Percentiles rank a stretch among this genome's conserved stretches.
Conservation (phyloP, 2,888 invertebrate species). For the Drosophila tanythrix region DNA sequence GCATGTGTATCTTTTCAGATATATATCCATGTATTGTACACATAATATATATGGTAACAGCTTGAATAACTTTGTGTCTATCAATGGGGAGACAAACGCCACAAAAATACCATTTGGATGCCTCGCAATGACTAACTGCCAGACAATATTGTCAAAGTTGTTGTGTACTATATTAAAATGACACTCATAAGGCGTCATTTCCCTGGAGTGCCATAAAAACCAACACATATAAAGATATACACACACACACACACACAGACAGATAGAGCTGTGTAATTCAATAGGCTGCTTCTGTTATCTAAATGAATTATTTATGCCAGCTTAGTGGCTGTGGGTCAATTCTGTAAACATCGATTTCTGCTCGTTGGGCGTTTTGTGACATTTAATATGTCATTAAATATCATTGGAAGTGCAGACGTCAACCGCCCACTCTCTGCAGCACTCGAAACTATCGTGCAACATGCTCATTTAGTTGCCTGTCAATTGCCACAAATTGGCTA, state of each 20-base stretch:
- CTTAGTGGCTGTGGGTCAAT: constrained; percentile 32
- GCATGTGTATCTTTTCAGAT: constrained; percentile 8
- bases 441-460: constrained; percentile 6
- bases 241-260: constrained; percentile 17
- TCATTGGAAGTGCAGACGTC: constrained; percentile 46
- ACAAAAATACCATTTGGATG: constrained; percentile 62
- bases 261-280: constrained; percentile 31
- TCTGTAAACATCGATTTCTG: constrained; percentile 55
- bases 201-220: constrained; percentile 71
- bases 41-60: constrained; percentile 28
- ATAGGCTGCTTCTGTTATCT: constrained; percentile 47
- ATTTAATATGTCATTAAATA: constrained; percentile 58
- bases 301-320: constrained; percentile 70
- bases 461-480: constrained; percentile 26
- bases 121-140: constrained; percentile 28
- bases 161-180: constrained; percentile 54
- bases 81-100: constrained; percentile 64
- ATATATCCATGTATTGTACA: constrained; percentile 1
- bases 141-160: constrained; percentile 70
- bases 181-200: constrained; percentile 70
- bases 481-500: constrained; percentile 50
- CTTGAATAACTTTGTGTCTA: constrained; percentile 52
- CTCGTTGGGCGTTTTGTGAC: constrained; percentile 45
- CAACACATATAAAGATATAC: constrained; percentile 4
- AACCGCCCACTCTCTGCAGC: neutral